phyloP scores from a whole-genome alignment of 1,140 invertebrate genomes.

The Pollicipes pollicipes region DNA sequence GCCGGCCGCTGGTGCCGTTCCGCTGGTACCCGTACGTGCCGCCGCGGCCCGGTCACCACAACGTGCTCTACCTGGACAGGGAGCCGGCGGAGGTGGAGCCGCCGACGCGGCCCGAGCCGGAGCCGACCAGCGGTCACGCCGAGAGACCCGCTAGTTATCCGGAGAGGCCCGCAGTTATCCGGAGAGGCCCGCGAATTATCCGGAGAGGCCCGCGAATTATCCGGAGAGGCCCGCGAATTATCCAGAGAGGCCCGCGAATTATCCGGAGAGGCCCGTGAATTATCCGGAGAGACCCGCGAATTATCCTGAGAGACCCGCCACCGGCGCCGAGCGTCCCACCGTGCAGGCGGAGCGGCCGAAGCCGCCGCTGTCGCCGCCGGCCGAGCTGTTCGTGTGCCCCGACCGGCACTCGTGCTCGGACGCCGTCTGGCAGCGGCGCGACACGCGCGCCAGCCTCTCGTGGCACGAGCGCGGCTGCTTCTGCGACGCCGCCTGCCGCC shows the following conservation, averaged over 20 bases:
- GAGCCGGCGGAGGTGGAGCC: not conserved
- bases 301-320: not conserved
- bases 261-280: no score
- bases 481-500: not conserved
- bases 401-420: not conserved
- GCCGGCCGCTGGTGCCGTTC: not conserved
- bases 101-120: no score
- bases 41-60: not conserved
- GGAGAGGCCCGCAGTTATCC: no score
- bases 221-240: no score
- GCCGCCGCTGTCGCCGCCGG: not conserved
- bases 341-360: not conserved
- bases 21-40: not conserved
- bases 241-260: no score
- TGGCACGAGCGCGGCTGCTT: not conserved
- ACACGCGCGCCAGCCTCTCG: not conserved
- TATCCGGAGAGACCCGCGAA: not conserved
- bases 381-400: not conserved
- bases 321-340: no score
- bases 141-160: no score
- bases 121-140: no score
- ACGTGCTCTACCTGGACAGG: not conserved
- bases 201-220: no score
- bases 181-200: no score
- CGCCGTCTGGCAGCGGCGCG: not conserved